Evolutionary conservation across 2,797 vertebrate genomes (phyloP).

Genomic region (Sitta carolinensis): DNA sequence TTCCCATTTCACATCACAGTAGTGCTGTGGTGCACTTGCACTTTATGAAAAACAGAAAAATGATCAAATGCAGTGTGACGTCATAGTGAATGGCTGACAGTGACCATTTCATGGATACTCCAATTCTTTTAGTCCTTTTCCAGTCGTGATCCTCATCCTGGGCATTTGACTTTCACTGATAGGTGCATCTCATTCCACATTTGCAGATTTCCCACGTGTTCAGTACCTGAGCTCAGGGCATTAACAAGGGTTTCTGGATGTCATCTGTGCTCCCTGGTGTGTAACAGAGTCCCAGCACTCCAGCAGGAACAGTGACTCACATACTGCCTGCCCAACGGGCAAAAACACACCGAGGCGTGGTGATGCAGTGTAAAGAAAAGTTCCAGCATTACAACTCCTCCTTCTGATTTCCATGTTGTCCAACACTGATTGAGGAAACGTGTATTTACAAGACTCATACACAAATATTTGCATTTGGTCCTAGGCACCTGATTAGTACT

Average conservation of each 20-base stretch:
- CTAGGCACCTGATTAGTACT: slow-evolving; percentile 41
- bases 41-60: neutral
- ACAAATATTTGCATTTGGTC: slow-evolving; percentile 53
- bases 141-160: neutral
- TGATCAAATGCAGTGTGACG: neutral
- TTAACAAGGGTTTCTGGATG: neutral
- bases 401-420: neutral
- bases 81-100: neutral
- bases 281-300: neutral
- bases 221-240: neutral
- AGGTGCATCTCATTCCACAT: neutral
- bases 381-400: neutral
- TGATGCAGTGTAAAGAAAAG: neutral
- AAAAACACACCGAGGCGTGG: neutral
- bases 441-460: neutral
- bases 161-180: neutral
- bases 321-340: neutral
- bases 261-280: neutral
- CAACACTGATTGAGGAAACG: neutral
- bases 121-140: neutral
- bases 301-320: neutral
- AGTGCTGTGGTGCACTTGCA: neutral
- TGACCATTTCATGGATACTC: neutral
- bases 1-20: neutral
- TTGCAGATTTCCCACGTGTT: neutral